Base-by-base conservation (phyloP, 2,113 vertebrate genomes). In the Thamnophis sirtalis region DNA sequence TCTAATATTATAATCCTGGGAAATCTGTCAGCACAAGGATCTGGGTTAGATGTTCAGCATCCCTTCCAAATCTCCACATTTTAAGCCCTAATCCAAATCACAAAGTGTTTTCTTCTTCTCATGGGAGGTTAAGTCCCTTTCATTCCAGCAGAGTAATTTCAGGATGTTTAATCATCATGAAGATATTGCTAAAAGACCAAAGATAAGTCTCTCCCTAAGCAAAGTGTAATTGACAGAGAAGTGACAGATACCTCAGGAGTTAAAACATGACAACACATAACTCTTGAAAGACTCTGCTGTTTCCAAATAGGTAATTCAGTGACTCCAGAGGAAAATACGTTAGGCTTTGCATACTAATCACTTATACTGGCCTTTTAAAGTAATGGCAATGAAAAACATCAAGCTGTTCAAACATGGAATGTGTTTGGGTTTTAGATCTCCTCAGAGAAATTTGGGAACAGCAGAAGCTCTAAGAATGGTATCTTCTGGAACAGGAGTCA, bases 191-290 rank as follows among this genome's bases (percentile, higher is more conserved):
- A 26, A 86, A 10, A 49, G 26, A 9, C 15, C 48, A 48, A 24
- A 87, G 26, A 21, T 26, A 24, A 56, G 90, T 22, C 0, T 89
- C 1, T 24, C 56, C 48, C 54, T 53, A 60, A 85, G 43, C 5
- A 88, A 84, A 58, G 63, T 53, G 38, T 15, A 26, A 13, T 0
- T 5, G 2, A 0, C 48, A 49, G 43, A 89, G 28, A 85, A 17
- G 88, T 49, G 91, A 48, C 19, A 93, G 33, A 90, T 21, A 89
- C 48, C n/a, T 38, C 93, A 50, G 49, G 85, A 94, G 93, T 91
- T 38, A 9, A 90, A 80, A 73, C 33, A 58, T 50, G 2, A 38
- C 9, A 91, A 9, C 85, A 53, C 17, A 51, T 9, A 56, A 5
- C 53, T 73, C 84, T 9, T 33, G 60, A 85, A 19, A 87, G 0